These are phyloP conservation scores for Sitta europaea DNA, from an alignment of 2,113 vertebrate genomes.

Conservation along the genomic window DNA sequence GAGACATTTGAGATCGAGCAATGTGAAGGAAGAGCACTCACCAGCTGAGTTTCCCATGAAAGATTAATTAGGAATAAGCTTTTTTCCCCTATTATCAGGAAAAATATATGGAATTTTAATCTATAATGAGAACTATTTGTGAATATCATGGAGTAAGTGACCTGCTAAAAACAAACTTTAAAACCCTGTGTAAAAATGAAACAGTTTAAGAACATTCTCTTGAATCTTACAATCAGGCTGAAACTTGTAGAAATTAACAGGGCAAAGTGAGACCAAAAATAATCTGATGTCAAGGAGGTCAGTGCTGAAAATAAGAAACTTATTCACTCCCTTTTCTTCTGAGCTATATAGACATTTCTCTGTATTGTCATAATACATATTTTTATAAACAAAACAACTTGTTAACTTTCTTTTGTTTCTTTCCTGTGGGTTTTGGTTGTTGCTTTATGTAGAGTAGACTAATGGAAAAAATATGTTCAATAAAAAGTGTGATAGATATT, in stretches of 20 bases:
- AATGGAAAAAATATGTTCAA: conserved; percentile 48
- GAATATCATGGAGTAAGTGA: not conserved
- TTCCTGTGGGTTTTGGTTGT: conserved; percentile 33
- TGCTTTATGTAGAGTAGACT: conserved; percentile 20
- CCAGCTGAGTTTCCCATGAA: not conserved
- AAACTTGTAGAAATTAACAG: not conserved
- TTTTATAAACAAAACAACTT: conserved; percentile 52
- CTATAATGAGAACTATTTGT: not conserved
- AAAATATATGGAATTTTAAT: not conserved
- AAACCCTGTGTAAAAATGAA: not conserved
- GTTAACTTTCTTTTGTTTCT: conserved; percentile 42
- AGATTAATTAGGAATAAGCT: not conserved
- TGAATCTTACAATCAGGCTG: not conserved
- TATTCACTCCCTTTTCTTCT: not conserved
- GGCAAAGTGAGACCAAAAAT: not conserved
- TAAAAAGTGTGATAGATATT: conserved; percentile 53
- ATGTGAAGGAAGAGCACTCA: not conserved
- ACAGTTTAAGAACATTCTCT: not conserved
- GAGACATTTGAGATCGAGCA: not conserved
- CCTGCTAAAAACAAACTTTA: not conserved
- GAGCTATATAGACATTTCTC: conserved; percentile 3
- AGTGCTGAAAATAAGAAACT: not conserved
- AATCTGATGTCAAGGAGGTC: not conserved
- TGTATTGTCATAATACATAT: conserved; percentile 37
- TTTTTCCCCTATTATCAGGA: not conserved